Base-by-base conservation (phyloP, 2,113 vertebrate genomes). In the Pitta sordida region DNA sequence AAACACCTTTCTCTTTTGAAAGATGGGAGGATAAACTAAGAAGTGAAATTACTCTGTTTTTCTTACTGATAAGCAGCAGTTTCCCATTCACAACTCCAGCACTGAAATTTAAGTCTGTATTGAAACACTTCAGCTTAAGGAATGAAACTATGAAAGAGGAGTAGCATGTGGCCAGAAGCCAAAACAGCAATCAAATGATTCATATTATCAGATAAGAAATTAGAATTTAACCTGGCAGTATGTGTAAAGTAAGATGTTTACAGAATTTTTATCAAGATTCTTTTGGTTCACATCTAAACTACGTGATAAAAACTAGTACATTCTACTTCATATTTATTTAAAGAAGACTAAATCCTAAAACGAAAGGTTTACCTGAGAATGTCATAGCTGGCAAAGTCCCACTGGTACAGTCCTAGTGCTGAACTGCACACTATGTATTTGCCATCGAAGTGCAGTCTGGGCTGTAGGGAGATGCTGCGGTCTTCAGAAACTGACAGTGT, bases 351-450 rank as follows among this genome's bases (percentile, higher is more conserved):
- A 64, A 37, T 62, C 62, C 74, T 83, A 85, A 88, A 59, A 39
- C 9, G 37, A 93, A 96, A 49, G 13, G 17, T 78, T 92, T 98
- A 99, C 99, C 99, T 99, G 98, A 99, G 97, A 97, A 99, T 98
- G 95, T 99, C 98, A 80, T 99, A 99, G 97, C 99, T 99, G 97
- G 99, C 98, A 78, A 99, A 99, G 96, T 99, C 99, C 99, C 99
- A 99, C 96, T 99, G 99, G 96, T 99, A 99, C 32, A 99, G 97
- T 60, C 99, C 99, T 19, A 99, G 97, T 58, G 99, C 99, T 16
- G 99, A 99, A 96, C 99, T 99, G 98, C 99, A 99, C 60, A 99
- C 98, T 32, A 99, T 99, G 96, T 99, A 98, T 96, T 98, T 98
- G 64, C 99, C 99, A 55, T 99, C 99, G 53, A 99, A 99, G 97